phyloP scores from a whole-genome alignment of 92 coral and sea anemone genomes.

The Meandrina meandrites region DNA sequence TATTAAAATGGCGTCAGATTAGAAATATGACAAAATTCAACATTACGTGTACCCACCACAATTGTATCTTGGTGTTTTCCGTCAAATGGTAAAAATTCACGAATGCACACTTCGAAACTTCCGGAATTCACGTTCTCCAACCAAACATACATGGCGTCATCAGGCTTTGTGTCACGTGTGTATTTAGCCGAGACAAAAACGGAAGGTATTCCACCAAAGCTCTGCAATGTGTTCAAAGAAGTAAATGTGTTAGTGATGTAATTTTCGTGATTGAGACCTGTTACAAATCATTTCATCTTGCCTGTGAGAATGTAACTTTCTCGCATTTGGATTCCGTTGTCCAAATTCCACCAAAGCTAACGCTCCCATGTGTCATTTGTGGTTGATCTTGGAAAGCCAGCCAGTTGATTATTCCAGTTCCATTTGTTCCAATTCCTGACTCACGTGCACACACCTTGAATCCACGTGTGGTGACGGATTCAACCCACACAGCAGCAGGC shows the following conservation, averaged over 20 bases:
- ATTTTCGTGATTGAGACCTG: too few relatives aligned
- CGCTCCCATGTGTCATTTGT: background rate
- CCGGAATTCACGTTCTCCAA: background rate
- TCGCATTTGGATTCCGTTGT: background rate
- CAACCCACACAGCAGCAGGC: constrained; percentile 52
- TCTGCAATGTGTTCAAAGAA: background rate
- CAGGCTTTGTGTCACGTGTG: background rate
- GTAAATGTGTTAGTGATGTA: too few relatives aligned
- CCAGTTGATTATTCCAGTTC: constrained; percentile 44
- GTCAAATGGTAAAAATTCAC: background rate
- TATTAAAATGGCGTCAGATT: too few relatives aligned
- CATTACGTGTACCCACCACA: background rate
- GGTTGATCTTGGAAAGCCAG: constrained; percentile 30
- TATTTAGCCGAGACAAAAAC: background rate
- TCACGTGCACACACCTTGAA: constrained; percentile 45
- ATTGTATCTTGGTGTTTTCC: background rate
- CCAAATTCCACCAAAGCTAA: background rate
- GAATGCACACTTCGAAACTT: background rate
- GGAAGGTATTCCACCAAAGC: background rate
- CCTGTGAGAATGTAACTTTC: background rate
- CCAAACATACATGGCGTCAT: background rate
- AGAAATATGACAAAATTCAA: too few relatives aligned
- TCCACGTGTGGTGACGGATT: constrained; percentile 20
- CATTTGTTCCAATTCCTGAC: constrained; percentile 35
- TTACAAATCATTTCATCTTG: background rate